Percentiles rank a stretch among this genome's conserved stretches.
phyloP scores from a whole-genome alignment of 2,797 vertebrate species.

The Alcedo atthis region DNA sequence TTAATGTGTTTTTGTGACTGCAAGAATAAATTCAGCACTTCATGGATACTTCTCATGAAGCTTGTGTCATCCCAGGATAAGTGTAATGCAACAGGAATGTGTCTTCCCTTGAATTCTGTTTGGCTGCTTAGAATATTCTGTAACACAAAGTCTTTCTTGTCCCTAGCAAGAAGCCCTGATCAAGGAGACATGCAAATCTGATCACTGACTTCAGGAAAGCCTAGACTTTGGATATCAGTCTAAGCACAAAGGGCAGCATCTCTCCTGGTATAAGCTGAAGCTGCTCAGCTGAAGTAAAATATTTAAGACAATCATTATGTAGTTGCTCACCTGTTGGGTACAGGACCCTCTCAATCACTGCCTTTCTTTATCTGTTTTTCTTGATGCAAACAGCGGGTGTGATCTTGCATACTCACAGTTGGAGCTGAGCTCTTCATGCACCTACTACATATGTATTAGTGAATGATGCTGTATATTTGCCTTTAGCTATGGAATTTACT shows the following conservation, averaged over 20 bases:
- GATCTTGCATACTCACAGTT: slow-evolving; percentile 5
- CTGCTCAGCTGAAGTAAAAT: neutral
- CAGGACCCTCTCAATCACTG: slow-evolving; percentile 31
- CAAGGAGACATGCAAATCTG: neutral
- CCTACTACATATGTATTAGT: slow-evolving; percentile 29
- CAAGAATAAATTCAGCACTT: neutral
- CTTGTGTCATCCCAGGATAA: neutral
- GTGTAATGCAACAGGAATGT: neutral
- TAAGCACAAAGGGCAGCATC: neutral
- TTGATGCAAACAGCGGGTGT: neutral
- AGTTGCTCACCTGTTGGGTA: slow-evolving; percentile 19
- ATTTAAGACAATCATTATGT: neutral
- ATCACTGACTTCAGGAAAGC: neutral
- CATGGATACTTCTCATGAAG: neutral
- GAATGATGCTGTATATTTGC: neutral
- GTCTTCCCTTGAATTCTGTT: neutral
- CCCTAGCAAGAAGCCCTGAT: neutral
- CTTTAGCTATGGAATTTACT: neutral
- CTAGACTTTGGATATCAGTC: neutral
- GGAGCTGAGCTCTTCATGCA: neutral
- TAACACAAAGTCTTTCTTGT: neutral
- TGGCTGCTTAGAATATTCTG: neutral
- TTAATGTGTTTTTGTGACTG: neutral
- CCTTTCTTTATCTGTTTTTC: neutral
- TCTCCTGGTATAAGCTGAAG: neutral